These are phyloP conservation scores for Brachyistius frenatus DNA, from an alignment of 2,113 vertebrate genomes.

Conservation along the genomic window DNA sequence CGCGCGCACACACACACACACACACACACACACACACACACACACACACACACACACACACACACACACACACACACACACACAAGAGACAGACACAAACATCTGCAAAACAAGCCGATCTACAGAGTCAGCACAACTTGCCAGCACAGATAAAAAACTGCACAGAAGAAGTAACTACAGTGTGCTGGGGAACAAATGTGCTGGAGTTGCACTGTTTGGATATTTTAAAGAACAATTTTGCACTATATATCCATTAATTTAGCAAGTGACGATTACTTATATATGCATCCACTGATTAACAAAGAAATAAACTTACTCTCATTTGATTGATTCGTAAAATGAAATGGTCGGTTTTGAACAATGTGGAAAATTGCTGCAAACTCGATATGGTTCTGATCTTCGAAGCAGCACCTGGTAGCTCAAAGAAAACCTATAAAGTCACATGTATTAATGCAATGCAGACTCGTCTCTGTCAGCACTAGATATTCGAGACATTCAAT, in stretches of 20 bases:
- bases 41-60: slow-evolving; percentile 9
- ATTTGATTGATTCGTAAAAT: too few relatives aligned
- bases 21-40: slow-evolving; percentile 4
- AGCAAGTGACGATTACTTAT: too few relatives aligned
- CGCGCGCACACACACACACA: neutral
- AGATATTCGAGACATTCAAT: neutral
- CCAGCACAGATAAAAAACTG: slow-evolving; percentile 12
- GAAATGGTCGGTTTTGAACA: too few relatives aligned
- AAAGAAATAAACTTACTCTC: too few relatives aligned
- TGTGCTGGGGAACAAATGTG: neutral
- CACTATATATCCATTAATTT: too few relatives aligned
- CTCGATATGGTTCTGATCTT: neutral
- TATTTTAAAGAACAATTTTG: neutral
- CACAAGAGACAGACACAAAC: slow-evolving; percentile 19
- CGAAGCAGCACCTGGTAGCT: neutral
- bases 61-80: neutral
- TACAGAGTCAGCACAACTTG: slow-evolving; percentile 45
- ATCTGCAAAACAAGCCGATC: slow-evolving; percentile 38
- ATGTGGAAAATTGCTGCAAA: too few relatives aligned
- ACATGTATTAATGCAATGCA: neutral
- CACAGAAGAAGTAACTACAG: neutral
- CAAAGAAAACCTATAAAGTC: neutral
- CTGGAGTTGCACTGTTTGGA: neutral
- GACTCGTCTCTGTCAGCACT: neutral
- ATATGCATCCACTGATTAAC: neutral